phyloP scores from a whole-genome alignment of 2,113 vertebrate species.

The Scatophagus argus region DNA sequence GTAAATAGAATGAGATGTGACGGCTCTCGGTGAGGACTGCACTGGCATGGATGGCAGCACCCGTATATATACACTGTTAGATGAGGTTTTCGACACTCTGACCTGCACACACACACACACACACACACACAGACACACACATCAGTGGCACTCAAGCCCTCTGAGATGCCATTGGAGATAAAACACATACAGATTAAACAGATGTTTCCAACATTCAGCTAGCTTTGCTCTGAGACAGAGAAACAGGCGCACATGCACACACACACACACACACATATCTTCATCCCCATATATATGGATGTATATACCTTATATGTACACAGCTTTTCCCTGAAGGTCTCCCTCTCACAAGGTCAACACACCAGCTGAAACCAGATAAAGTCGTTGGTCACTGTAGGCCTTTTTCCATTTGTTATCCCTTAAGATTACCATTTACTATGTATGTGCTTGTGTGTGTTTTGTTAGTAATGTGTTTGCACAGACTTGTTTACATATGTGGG shows the following conservation, averaged over 20 bases:
- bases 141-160: neutral
- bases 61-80: constrained; percentile 22
- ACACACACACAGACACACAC: neutral
- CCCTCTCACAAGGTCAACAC: constrained; percentile 43
- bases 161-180: constrained; percentile 8
- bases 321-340: neutral
- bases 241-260: neutral
- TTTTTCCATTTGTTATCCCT: constrained; percentile 17
- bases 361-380: constrained; percentile 32
- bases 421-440: constrained; percentile 29
- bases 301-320: neutral
- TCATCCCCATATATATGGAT: neutral
- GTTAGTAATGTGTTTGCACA: constrained; percentile 54
- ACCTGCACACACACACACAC: constrained; percentile 29
- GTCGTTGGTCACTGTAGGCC: constrained; percentile 21
- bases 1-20: constrained; percentile 67
- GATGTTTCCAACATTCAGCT: constrained; percentile 53
- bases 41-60: constrained; percentile 37
- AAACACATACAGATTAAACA: constrained; percentile 46
- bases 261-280: neutral
- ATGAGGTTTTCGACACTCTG: constrained; percentile 43
- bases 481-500: constrained; percentile 53
- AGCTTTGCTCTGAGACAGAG: neutral
- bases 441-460: constrained; percentile 20
- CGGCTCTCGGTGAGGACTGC: constrained; percentile 29